Percentiles rank a stretch among this genome's conserved stretches.
phyloP scores from a whole-genome alignment of 2,888 invertebrate genomes.

The Phortica okadai region DNA sequence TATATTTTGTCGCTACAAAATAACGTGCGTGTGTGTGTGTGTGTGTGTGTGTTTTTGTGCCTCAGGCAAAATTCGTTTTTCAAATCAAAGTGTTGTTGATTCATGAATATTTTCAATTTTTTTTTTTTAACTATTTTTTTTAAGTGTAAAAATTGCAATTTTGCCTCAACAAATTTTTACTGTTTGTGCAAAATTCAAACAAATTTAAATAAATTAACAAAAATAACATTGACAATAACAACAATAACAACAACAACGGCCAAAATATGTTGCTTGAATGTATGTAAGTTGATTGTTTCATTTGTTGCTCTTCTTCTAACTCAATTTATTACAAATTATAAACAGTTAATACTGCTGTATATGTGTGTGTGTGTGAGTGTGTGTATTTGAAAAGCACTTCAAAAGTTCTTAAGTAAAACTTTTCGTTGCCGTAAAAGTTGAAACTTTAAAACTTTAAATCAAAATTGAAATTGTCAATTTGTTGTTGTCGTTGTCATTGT shows the following conservation, averaged over 20 bases:
- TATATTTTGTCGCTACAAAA: too few species aligned
- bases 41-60: background rate
- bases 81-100: background rate
- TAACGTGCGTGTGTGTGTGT: background rate
- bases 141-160: background rate
- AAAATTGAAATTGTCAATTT: too few species aligned
- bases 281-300: background rate
- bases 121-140: background rate
- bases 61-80: too few species aligned
- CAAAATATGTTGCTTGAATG: slow-evolving; percentile 10
- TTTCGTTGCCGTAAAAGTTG: too few species aligned
- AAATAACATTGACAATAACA: background rate
- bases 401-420: too few species aligned
- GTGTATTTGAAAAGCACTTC: too few species aligned
- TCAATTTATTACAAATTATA: background rate
- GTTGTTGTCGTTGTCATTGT: too few species aligned
- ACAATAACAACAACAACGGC: background rate
- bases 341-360: too few species aligned
- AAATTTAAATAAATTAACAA: background rate
- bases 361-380: too few species aligned
- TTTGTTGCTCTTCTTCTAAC: background rate
- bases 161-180: too few species aligned
- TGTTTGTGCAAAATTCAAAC: too few species aligned
- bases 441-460: too few species aligned
- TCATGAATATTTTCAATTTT: background rate